Evolutionary conservation across 1,140 invertebrate genomes (phyloP), one percentile per base, ranked within the genome.

Genomic region (Panagrolaimus sp.): DNA sequence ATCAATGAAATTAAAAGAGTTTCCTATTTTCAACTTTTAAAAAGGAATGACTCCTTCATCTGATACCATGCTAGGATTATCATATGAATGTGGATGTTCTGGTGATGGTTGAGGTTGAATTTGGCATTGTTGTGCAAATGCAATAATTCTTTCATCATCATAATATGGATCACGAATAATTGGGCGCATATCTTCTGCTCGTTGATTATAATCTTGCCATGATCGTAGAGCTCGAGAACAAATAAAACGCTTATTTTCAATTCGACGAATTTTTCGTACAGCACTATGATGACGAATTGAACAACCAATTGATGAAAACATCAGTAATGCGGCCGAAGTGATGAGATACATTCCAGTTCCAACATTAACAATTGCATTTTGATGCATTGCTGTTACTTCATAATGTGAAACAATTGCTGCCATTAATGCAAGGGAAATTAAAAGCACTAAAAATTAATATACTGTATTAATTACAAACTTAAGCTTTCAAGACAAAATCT

Each of bases 171-270:
- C 52, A n/a, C 52, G 21, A 58, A 58, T 21, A 28, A 58, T 58
- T 21, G 52, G 52, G 15, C 52, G 52, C 52, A 58, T 58, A 28
- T 58, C 52, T 21, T 58, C 52, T 12, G 52, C 10, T 12, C 52
- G 52, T 12, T 28, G 52, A 58, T 28, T 28, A 28, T 58, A 58
- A 58, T 58, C 52, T 21, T 28, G 52, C 52, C 52, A 58, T 5
- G 52, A 58, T 12, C 52, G 52, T 26, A 58, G 17, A 2, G 52
- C 52, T 26, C 52, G 52, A 28, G 15, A 21, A 28, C 52, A 58
- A 28, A 58, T 58, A 28, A 58, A 58, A 21, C 28, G 21, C 52
- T 58, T 58, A 28, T 58, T 58, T 28, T 58, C 21, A 28, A 58
- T 58, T 8, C 52, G 52, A 8, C 52, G 52, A 21, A n/a, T n/a